Conservation (phyloP, 1,140 invertebrate species). For the Andrena cerasifolii region DNA sequence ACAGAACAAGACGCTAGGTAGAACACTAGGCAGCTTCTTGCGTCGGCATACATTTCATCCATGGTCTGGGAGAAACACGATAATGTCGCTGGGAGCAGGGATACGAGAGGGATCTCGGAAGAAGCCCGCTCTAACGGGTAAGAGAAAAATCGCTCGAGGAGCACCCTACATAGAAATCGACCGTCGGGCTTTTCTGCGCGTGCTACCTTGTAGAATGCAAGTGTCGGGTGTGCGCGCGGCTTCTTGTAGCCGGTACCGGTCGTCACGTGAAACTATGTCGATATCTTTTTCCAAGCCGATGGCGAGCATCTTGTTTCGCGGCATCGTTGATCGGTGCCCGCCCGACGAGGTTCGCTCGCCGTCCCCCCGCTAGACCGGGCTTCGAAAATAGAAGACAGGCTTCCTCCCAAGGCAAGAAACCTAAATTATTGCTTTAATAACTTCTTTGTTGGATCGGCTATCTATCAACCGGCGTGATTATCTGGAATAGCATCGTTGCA, state of each 20-base stretch:
- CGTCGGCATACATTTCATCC: background rate
- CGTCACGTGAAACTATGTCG: slow-evolving; percentile 43
- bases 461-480: slow-evolving; percentile 2
- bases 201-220: slow-evolving; percentile 4
- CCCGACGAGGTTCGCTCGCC: background rate
- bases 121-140: no score
- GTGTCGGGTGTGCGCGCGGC: background rate
- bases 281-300: slow-evolving; percentile 16
- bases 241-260: slow-evolving; percentile 19
- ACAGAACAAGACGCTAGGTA: background rate
- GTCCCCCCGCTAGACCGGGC: background rate
- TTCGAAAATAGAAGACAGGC: slow-evolving; percentile 2
- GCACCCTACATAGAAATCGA: slow-evolving; percentile 5
- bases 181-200: background rate
- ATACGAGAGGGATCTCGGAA: background rate
- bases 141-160: background rate
- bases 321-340: background rate
- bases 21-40: background rate
- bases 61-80: background rate
- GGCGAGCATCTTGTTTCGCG: background rate
- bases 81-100: background rate
- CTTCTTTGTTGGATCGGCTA: background rate
- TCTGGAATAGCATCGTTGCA: slow-evolving; percentile 27
- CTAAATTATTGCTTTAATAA: slow-evolving; percentile 2
- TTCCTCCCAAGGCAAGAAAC: background rate